These are phyloP conservation scores for Lindbergichthys nudifrons DNA, from an alignment of 2,797 vertebrate genomes.

Conservation along the genomic window DNA sequence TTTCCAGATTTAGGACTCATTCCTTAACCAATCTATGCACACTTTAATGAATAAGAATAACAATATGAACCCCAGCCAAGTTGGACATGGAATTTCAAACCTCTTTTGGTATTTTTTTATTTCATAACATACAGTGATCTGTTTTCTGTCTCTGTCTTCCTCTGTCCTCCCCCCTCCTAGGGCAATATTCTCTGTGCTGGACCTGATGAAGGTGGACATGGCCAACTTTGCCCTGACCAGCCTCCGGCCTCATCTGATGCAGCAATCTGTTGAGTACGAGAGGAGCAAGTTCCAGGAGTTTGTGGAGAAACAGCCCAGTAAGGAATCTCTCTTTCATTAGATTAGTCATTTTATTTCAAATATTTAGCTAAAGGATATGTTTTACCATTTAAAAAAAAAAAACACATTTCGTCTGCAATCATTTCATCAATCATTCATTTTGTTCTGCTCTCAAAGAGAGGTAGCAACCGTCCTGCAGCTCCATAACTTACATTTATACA, in stretches of 20 bases:
- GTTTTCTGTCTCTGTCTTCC: neutral
- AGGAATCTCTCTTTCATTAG: slow-evolving; percentile 54
- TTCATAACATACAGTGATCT: neutral
- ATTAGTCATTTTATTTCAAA: neutral
- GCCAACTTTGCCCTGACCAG: slow-evolving; percentile 95
- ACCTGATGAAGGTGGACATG: slow-evolving; percentile 99
- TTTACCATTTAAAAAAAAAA: too few species aligned
- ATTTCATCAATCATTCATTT: too few species aligned
- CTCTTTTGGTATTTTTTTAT: neutral
- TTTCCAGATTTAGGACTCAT: too few species aligned
- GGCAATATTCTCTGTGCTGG: slow-evolving; percentile 93
- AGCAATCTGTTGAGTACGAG: slow-evolving; percentile 97
- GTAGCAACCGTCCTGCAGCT: too few species aligned
- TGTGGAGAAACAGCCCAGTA: slow-evolving; percentile 95
- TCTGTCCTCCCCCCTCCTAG: slow-evolving; percentile 74
- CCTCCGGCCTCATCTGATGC: slow-evolving; percentile 94
- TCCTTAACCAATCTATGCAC: too few species aligned
- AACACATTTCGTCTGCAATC: too few species aligned
- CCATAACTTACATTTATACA: too few species aligned
- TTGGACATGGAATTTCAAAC: neutral
- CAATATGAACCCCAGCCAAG: neutral
- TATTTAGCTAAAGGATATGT: too few species aligned
- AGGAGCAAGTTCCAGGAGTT: slow-evolving; percentile 96
- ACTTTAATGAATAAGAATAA: neutral
- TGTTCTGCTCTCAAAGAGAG: too few species aligned